Percentiles rank a stretch among this genome's conserved stretches.
phyloP scores from a whole-genome alignment of 2,888 invertebrate species.

The Hirtodrosophila cameraria region DNA sequence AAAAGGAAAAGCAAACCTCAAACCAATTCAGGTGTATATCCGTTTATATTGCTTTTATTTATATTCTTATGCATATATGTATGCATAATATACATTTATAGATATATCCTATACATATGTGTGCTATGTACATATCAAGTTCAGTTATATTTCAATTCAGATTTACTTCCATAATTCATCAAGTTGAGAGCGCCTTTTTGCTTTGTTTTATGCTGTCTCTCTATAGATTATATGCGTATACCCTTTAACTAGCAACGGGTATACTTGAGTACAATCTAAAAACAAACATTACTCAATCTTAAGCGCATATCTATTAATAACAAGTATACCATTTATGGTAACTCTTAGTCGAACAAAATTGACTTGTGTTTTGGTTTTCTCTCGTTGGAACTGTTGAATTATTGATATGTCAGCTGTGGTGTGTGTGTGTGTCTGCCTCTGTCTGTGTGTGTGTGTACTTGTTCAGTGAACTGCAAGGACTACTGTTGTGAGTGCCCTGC shows the following conservation, averaged over 20 bases:
- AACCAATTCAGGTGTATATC: slow-evolving; percentile 24
- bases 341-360: slow-evolving; percentile 11
- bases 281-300: background rate
- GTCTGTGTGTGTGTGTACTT: slow-evolving; percentile 17
- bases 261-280: background rate
- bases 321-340: slow-evolving; percentile 2
- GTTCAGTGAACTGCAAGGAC: slow-evolving; percentile 50
- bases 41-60: slow-evolving; percentile 13
- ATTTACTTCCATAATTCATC: slow-evolving; percentile 75
- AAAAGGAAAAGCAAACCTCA: slow-evolving; percentile 1
- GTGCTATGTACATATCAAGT: slow-evolving; percentile 23
- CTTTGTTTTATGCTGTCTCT: slow-evolving; percentile 15
- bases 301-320: background rate
- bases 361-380: slow-evolving; percentile 44
- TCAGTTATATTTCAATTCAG: slow-evolving; percentile 72
- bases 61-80: slow-evolving; percentile 16
- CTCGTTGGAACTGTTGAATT: slow-evolving; percentile 63
- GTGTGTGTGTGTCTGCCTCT: slow-evolving; percentile 1
- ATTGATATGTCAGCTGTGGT: slow-evolving; percentile 61
- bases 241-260: slow-evolving; percentile 8
- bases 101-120: no score
- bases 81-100: slow-evolving; percentile 15
- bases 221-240: slow-evolving; percentile 7
- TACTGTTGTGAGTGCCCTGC: slow-evolving; percentile 52
- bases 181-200: slow-evolving; percentile 46